Conservation (phyloP, 2,113 vertebrate species). For the Calidris pugnax region DNA sequence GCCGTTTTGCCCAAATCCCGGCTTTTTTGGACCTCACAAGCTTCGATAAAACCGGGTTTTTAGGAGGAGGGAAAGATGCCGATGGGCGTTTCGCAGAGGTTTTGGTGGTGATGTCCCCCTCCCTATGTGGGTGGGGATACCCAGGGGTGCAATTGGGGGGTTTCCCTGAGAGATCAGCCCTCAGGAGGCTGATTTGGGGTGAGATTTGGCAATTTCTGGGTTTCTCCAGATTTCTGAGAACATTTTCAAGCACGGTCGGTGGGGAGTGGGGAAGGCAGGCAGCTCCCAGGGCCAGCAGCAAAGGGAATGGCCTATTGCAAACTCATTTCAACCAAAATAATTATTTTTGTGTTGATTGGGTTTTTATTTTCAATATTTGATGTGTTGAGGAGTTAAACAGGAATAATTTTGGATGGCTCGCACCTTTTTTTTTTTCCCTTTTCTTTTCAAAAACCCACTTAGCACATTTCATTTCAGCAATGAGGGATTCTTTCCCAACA, state of each 20-base stretch:
- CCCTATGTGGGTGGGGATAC: rapidly evolving
- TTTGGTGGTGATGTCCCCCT: background rate
- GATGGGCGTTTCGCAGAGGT: background rate
- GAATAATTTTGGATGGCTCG: background rate
- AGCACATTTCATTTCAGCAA: background rate
- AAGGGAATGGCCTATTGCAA: background rate
- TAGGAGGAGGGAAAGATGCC: background rate
- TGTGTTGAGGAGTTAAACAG: background rate
- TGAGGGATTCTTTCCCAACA: background rate
- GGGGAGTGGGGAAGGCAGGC: background rate
- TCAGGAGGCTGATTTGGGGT: background rate
- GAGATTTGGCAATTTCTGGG: background rate
- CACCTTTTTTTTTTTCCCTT: background rate
- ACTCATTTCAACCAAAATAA: background rate
- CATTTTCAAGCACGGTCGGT: background rate
- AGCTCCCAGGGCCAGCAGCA: background rate
- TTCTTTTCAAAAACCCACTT: background rate
- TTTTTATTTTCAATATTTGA: background rate
- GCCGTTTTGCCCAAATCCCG: slow-evolving; percentile 51
- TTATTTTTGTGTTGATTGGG: background rate
- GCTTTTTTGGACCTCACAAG: background rate
- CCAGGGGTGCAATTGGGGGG: rapidly evolving
- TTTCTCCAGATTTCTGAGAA: background rate
- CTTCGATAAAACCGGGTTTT: rapidly evolving
- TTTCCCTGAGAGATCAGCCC: background rate